Evolutionary conservation across 2,113 vertebrate genomes (phyloP), one percentile per base, ranked within the genome.

Genomic region (Brachyhypopomus occidentalis): DNA sequence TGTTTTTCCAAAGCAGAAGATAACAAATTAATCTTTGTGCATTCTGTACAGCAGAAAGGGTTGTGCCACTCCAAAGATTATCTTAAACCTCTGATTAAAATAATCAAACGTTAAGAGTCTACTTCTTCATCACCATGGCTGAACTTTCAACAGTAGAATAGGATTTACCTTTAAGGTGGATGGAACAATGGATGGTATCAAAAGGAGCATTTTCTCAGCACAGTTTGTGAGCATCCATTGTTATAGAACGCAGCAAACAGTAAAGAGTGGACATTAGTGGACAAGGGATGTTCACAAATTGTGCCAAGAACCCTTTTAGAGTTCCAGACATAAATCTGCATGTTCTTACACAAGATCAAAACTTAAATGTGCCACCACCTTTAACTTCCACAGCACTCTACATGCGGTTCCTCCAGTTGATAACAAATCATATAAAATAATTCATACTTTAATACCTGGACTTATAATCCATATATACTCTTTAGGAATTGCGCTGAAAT

Each of bases 1-100:
- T 90, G 87, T 90, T 90, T 92, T 91, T 93, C 90, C 90, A 89
- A 89, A 92, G 89, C 34, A 81, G 80, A 84, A 88, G 78, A 90
- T 90, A 92, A 89, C 73, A 90, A 83, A 85, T 84, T 71, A 23
- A 79, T 75, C 77, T 75, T 71, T 71, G 81, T 52, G 56, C 67
- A 72, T 27, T 59, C 23, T 56, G 48, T 17, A 71, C 66, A 55
- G 52, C 25, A 74, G 45, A 82, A 76, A 69, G 56, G 23, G 5
- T 56, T 25, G 22, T 58, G 36, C 14, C 38, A 6, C 60, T 59
- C 76, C 67, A 11, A 66, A 62, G 52, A 73, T 72, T 55, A 83
- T 83, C 55, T 17, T 23, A 59, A 75, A 80, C 56, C 23, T 22
- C 20, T 59, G 64, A 82, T 79, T 71, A 74, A 77, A 69, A 55